Evolutionary conservation across 1,140 invertebrate species (phyloP), one percentile per base, ranked within the genome.

Genomic region (Rhagoletis zephyria): DNA sequence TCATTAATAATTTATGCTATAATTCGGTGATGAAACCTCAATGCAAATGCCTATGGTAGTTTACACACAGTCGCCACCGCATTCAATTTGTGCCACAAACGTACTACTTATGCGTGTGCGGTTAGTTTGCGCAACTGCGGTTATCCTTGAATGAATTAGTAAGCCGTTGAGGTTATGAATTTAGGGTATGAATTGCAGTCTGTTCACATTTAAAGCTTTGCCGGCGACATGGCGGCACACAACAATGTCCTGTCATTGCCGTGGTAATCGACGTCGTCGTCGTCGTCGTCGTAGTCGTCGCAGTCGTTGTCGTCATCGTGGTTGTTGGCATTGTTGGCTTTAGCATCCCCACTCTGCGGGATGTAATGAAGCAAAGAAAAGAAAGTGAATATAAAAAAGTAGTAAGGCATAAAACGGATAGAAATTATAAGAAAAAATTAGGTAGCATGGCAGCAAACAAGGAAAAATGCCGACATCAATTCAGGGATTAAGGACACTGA

Each of bases 401-500:
- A 6, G 7, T 61, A 85, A 85, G 59, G 59, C 81, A 42, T 59
- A 87, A 77, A 87, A 64, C 40, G 67, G 14, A 51, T 48, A 48
- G 42, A 64, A 67, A 77, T 40, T 40, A 86, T 16, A 48, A n/a
- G 40, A 30, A 45, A 77, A 60, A 16, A 30, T 42, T 67, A 4
- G n/a, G 4, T 81, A 10, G 51, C 74, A 81, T 81, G 19, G 45
- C 86, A 48, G 51, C 67, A 74, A 40, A 30, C 9, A 87, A 87
- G 74, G 56, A 63, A 89, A 48, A 90, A 91, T 88, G 89, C 87
- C 91, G 89, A 90, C 91, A 91, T 91, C 91, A 91, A 91, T 91
- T 91, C 89, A 88, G 89, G 91, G 90, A 91, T 91, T 91, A 90
- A 89, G 91, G 90, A 91, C 90, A 91, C 91, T 91, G 91, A 91